Evolutionary conservation across 2,797 vertebrate genomes (phyloP).

Genomic region (Gila robusta): DNA sequence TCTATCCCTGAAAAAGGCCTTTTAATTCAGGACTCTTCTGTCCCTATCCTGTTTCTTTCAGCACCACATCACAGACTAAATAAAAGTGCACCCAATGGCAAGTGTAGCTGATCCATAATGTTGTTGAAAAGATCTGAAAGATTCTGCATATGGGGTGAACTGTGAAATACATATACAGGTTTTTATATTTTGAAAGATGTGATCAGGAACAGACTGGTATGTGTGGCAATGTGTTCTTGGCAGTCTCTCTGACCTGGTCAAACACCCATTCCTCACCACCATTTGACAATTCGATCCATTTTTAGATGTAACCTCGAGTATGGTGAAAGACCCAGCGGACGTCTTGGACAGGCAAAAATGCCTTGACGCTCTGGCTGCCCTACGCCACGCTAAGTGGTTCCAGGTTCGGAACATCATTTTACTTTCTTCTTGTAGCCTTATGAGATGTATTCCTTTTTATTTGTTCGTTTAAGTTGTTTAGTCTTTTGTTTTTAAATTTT

Average conservation of each 20-base stretch:
- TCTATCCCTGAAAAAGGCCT: background rate
- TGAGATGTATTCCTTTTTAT: constrained; percentile 85
- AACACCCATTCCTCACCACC: constrained; percentile 99
- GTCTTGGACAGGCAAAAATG: constrained; percentile 99
- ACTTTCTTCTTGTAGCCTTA: constrained; percentile 99
- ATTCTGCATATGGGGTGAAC: constrained; percentile 51
- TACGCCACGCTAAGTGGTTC: constrained; percentile 99
- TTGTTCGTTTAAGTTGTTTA: constrained; percentile 84
- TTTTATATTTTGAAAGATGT: constrained; percentile 34
- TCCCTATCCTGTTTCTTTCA: background rate
- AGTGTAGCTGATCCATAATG: constrained; percentile 38
- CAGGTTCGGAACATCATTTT: constrained; percentile 99
- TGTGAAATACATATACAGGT: background rate
- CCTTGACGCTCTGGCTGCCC: constrained; percentile 99
- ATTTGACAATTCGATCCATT: constrained; percentile 99
- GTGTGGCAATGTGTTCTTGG: constrained; percentile 96
- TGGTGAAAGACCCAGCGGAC: constrained; percentile 99
- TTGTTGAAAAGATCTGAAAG: constrained; percentile 32
- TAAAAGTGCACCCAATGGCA: constrained; percentile 4
- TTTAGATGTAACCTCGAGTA: constrained; percentile 99
- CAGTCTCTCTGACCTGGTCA: constrained; percentile 99
- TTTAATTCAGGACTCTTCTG: background rate
- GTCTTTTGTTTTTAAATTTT: constrained; percentile 72
- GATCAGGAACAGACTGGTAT: constrained; percentile 82
- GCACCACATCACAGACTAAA: background rate